Percentiles rank a stretch among this genome's conserved stretches.
Conservation (phyloP, 2,113 vertebrate genomes). For the Prunella himalayana region DNA sequence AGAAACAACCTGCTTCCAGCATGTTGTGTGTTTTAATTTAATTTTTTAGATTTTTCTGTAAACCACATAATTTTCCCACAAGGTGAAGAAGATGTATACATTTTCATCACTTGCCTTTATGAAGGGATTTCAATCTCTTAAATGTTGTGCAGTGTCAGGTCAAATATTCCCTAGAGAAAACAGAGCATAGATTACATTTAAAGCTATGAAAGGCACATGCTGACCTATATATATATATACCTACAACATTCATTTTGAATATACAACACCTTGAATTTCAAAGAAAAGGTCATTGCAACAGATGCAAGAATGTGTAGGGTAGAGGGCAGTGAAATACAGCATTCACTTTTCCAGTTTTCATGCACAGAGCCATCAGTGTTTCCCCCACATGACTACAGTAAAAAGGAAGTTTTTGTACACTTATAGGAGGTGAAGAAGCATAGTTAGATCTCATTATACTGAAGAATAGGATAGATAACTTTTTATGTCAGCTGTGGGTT, state of each 20-base stretch:
- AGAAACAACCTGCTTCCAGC: not conserved
- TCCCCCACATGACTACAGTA: not conserved
- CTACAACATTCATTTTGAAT: not conserved
- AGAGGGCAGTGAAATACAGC: conserved; percentile 19
- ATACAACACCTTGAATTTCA: conserved; percentile 47
- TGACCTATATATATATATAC: not conserved
- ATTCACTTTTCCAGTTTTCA: conserved; percentile 38
- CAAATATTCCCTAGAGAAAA: conserved; percentile 44
- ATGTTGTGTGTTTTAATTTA: not conserved
- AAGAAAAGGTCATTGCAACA: conserved; percentile 12
- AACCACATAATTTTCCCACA: conserved; percentile 51
- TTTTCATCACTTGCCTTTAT: not conserved
- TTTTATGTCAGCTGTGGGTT: not conserved
- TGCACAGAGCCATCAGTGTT: not conserved
- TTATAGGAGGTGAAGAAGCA: not conserved
- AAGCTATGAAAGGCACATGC: not conserved
- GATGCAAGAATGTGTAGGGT: not conserved
- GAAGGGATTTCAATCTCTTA: not conserved
- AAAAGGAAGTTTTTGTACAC: not conserved
- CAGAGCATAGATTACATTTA: not conserved
- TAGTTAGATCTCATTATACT: not conserved
- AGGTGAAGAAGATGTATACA: conserved; percentile 23
- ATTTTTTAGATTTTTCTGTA: conserved; percentile 32
- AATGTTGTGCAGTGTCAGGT: conserved; percentile 21
- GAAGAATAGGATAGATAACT: not conserved